Evolutionary conservation across 2,888 invertebrate species (phyloP).

Genomic region (Thyatira batis): DNA sequence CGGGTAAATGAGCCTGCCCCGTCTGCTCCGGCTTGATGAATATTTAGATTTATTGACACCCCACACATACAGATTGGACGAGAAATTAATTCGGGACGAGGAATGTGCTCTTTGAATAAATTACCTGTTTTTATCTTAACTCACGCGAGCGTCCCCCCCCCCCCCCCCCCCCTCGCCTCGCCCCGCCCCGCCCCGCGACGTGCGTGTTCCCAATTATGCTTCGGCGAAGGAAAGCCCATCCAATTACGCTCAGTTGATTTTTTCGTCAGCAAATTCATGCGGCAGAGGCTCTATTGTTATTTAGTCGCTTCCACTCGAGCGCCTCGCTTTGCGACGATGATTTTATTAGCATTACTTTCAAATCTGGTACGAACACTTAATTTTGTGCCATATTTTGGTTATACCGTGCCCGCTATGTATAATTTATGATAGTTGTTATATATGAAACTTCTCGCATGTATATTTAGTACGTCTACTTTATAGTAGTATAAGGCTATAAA

Average conservation of each 20-base stretch:
- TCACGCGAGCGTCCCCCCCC: slow-evolving; percentile 11
- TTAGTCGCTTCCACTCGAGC: not conserved
- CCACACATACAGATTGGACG: slow-evolving; percentile 36
- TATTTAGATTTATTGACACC: slow-evolving; percentile 61
- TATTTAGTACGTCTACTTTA: too few relatives aligned
- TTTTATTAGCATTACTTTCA: too few relatives aligned
- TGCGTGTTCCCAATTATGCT: slow-evolving; percentile 30
- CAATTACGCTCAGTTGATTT: slow-evolving; percentile 35
- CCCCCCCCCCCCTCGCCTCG: slow-evolving; percentile 5
- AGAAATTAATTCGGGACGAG: slow-evolving; percentile 31
- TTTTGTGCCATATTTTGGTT: too few relatives aligned
- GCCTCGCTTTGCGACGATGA: not conserved
- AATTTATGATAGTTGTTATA: too few relatives aligned
- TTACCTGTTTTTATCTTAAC: slow-evolving; percentile 49
- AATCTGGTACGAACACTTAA: too few relatives aligned
- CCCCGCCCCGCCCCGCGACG: not conserved
- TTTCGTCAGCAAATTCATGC: slow-evolving; percentile 24
- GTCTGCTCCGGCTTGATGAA: slow-evolving; percentile 40
- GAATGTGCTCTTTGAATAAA: slow-evolving; percentile 46
- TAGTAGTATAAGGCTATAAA: too few relatives aligned
- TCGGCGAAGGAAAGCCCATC: slow-evolving; percentile 24
- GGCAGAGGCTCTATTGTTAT: slow-evolving; percentile 15
- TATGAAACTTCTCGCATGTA: too few relatives aligned
- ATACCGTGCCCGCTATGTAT: too few relatives aligned
- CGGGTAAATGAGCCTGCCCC: slow-evolving; percentile 32